A percentile compares a stretch with the other conserved stretches of the same genome.
These are phyloP conservation scores for Chamaetylas fuelleborni DNA, from an alignment of 2,113 vertebrate genomes.

Conservation along the genomic window DNA sequence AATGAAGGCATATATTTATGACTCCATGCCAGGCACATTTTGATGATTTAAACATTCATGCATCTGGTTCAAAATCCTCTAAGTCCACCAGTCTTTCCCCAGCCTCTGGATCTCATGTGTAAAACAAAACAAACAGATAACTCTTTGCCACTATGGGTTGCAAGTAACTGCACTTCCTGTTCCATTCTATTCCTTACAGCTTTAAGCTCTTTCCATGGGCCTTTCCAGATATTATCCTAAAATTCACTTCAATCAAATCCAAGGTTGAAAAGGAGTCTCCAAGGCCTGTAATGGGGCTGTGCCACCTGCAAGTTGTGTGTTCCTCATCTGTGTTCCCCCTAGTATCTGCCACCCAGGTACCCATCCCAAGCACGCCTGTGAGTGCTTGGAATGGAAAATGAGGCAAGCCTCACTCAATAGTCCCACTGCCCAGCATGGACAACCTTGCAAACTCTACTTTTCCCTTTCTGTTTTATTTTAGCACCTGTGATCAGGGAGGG, in stretches of 20 bases:
- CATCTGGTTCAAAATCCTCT: not conserved
- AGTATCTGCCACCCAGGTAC: not conserved
- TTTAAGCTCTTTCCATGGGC: not conserved
- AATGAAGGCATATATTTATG: not conserved
- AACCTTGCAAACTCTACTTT: slow-evolving; percentile 19
- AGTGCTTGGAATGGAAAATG: not conserved
- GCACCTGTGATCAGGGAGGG: not conserved
- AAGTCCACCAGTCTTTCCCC: not conserved
- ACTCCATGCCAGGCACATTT: not conserved
- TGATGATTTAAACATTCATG: not conserved
- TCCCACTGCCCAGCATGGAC: not conserved
- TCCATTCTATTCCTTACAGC: not conserved
- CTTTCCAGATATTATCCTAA: not conserved
- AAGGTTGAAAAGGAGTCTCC: not conserved
- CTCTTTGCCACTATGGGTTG: not conserved
- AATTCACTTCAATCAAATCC: not conserved
- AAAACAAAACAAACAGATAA: not conserved
- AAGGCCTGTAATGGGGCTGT: not conserved
- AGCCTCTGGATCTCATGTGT: not conserved
- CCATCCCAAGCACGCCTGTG: not conserved
- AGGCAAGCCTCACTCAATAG: not conserved
- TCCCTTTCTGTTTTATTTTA: slow-evolving; percentile 61
- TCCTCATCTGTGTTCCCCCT: not conserved
- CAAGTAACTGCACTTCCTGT: not conserved
- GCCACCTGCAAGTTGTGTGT: not conserved